These are phyloP conservation scores for Conopomorpha cramerella DNA, from an alignment of 1,140 invertebrate genomes.

Conservation along the genomic window DNA sequence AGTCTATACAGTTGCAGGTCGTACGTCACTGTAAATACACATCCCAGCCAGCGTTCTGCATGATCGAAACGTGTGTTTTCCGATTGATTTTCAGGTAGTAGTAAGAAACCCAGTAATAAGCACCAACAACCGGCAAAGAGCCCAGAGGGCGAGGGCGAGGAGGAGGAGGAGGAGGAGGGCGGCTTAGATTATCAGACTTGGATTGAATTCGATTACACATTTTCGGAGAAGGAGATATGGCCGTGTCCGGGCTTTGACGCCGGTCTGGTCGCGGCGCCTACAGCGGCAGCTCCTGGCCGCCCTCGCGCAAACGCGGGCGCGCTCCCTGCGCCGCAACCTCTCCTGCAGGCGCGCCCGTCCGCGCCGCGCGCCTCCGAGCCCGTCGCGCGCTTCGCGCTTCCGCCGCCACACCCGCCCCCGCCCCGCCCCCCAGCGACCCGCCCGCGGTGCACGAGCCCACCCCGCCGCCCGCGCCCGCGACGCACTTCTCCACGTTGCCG, in stretches of 20 bases:
- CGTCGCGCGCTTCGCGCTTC: conserved; percentile 63
- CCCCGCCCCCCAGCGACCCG: conserved; percentile 1
- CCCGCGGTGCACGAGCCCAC: too few relatives aligned
- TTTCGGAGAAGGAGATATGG: conserved; percentile 68
- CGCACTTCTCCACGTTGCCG: conserved; percentile 10
- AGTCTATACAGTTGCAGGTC: too few relatives aligned
- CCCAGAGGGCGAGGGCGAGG: conserved; percentile 21
- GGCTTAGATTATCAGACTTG: conserved; percentile 66
- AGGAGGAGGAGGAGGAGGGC: conserved; percentile 22
- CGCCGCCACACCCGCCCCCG: conserved; percentile 8
- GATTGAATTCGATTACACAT: conserved; percentile 66
- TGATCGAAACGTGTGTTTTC: conserved; percentile 61
- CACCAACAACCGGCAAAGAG: too few relatives aligned
- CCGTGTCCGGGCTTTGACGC: conserved; percentile 68
- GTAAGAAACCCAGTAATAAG: conserved; percentile 40
- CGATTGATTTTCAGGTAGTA: conserved; percentile 52
- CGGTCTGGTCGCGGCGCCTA: conserved; percentile 65
- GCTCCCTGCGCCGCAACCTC: conserved; percentile 64
- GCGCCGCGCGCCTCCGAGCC: conserved; percentile 48
- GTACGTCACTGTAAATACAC: conserved; percentile 47
- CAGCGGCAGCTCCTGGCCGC: conserved; percentile 68
- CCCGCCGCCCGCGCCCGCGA: conserved; percentile 6
- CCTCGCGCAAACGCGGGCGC: conserved; percentile 65
- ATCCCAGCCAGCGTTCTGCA: conserved; percentile 52
- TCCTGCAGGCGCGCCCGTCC: conserved; percentile 63